Evolutionary conservation across 2,113 vertebrate species (phyloP).

Genomic region (Macaca nemestrina): DNA sequence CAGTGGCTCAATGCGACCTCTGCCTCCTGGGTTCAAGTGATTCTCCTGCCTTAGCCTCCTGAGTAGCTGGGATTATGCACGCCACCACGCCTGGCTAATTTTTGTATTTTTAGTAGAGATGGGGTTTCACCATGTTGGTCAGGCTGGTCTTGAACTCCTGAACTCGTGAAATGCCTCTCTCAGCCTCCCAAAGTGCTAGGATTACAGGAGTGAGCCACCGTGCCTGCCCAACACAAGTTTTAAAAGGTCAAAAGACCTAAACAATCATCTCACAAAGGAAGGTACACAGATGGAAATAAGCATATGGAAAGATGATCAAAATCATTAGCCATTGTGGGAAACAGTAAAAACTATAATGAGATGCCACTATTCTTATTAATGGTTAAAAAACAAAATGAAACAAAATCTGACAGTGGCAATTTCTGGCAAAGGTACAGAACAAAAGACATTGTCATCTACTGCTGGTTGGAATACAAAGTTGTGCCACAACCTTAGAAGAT

Average conservation of each 20-base stretch:
- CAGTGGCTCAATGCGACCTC: too few species aligned
- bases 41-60: too few species aligned
- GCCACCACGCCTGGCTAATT: too few species aligned
- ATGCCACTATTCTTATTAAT: not conserved
- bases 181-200: too few species aligned
- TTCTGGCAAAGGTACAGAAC: not conserved
- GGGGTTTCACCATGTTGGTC: too few species aligned
- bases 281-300: not conserved
- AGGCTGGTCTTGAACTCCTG: too few species aligned
- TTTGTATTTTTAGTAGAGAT: too few species aligned
- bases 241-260: not conserved
- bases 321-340: not conserved
- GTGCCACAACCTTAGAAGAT: not conserved
- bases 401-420: not conserved
- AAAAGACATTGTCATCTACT: not conserved
- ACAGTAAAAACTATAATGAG: not conserved
- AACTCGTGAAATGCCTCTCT: rapidly evolving
- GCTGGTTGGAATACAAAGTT: not conserved
- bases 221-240: too few species aligned
- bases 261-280: not conserved
- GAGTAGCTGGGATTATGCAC: too few species aligned
- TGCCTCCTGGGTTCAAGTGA: too few species aligned
- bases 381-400: not conserved
- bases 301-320: not conserved
- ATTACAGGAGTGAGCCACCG: too few species aligned